Conservation (phyloP, 2,888 invertebrate species). For the Ennomos erosarius region DNA sequence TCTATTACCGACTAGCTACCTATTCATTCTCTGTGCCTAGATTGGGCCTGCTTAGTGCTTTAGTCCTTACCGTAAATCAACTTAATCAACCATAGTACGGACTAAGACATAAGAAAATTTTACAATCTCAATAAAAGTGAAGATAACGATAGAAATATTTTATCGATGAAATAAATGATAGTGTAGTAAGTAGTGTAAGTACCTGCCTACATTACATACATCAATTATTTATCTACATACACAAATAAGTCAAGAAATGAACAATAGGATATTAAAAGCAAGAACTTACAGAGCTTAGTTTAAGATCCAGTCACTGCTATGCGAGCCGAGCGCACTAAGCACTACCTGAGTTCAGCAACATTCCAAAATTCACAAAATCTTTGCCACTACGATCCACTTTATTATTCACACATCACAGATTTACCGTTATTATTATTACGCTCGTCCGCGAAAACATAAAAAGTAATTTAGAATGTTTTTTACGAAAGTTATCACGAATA, state of each 20-base stretch:
- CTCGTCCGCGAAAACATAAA: conserved; percentile 49
- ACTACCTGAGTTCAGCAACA: conserved; percentile 68
- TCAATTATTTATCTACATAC: neutral
- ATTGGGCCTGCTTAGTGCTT: no score
- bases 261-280: conserved; percentile 31
- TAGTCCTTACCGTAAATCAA: no score
- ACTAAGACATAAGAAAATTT: no score
- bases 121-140: conserved; percentile 8
- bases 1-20: no score
- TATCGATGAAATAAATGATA: neutral
- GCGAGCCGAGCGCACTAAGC: conserved; percentile 11
- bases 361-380: conserved; percentile 63
- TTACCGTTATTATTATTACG: conserved; percentile 37
- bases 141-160: conserved; percentile 8
- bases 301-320: conserved; percentile 43
- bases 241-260: neutral
- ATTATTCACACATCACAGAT: conserved; percentile 38
- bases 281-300: conserved; percentile 38
- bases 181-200: no score
- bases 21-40: no score
- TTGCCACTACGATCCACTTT: conserved; percentile 40
- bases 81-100: no score
- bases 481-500: conserved; percentile 76
- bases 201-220: no score
- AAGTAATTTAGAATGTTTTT: conserved; percentile 65